Evolutionary conservation across 2,888 invertebrate genomes (phyloP).

Genomic region (Drosophila nr. fundita): DNA sequence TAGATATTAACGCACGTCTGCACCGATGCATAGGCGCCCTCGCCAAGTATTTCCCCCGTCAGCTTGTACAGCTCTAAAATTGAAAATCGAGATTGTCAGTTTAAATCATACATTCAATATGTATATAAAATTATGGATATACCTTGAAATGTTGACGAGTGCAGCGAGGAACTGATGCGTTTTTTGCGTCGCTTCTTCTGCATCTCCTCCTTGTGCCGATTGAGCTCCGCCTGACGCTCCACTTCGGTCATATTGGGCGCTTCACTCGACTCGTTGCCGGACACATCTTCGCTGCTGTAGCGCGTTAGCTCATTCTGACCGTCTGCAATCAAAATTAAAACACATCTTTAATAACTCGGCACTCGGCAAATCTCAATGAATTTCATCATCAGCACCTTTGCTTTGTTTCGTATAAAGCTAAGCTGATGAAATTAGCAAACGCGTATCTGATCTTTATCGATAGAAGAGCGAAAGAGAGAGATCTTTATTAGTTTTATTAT

Average conservation of each 20-base stretch:
- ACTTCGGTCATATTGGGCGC: slow-evolving; percentile 84
- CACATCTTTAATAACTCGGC: background rate
- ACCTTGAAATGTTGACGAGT: slow-evolving; percentile 96
- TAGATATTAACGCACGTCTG: slow-evolving; percentile 96
- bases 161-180: slow-evolving; percentile 94
- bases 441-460: background rate
- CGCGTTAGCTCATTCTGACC: slow-evolving; percentile 83
- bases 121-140: slow-evolving; percentile 36
- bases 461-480: background rate
- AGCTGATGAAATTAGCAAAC: slow-evolving; percentile 3
- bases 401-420: background rate
- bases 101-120: background rate
- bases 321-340: slow-evolving; percentile 57
- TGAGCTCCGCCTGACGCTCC: slow-evolving; percentile 87
- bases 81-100: background rate
- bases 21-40: slow-evolving; percentile 98
- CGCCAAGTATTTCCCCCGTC: slow-evolving; percentile 97
- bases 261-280: slow-evolving; percentile 85
- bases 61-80: slow-evolving; percentile 94
- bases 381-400: slow-evolving; percentile 4
- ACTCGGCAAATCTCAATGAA: background rate
- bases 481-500: background rate
- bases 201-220: slow-evolving; percentile 94
- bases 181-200: slow-evolving; percentile 94
- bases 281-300: slow-evolving; percentile 85